Percentiles rank a stretch among this genome's conserved stretches.
These are phyloP conservation scores for Equus przewalskii DNA, from an alignment of 2,113 vertebrate species.

Conservation along the genomic window DNA sequence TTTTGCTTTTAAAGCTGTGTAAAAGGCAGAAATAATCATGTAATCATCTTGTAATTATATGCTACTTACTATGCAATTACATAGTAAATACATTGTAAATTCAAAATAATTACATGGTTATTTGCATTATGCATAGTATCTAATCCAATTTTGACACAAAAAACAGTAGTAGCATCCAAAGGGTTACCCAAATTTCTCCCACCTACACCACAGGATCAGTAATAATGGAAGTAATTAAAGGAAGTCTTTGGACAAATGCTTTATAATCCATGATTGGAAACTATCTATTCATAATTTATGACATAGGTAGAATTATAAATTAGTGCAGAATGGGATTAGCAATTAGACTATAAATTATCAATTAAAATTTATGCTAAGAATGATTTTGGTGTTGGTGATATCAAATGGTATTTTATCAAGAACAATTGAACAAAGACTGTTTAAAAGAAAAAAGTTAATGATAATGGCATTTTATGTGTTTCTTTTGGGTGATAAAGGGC, in stretches of 20 bases:
- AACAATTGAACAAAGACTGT: conserved; percentile 41
- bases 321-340: conserved; percentile 47
- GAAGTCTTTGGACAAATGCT: conserved; percentile 54
- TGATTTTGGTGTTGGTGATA: conserved; percentile 36
- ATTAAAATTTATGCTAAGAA: conserved; percentile 69
- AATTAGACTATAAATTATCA: conserved; percentile 65
- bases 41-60: conserved; percentile 82
- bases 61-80: conserved; percentile 82
- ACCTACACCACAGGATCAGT: conserved; percentile 50
- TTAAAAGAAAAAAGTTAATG: neutral
- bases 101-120: conserved; percentile 77
- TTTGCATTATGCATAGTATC: conserved; percentile 82
- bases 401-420: conserved; percentile 55
- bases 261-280: conserved; percentile 14
- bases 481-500: neutral
- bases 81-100: conserved; percentile 81
- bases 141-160: conserved; percentile 79
- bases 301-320: conserved; percentile 64
- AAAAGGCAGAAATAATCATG: conserved; percentile 81
- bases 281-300: conserved; percentile 49
- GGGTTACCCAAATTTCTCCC: conserved; percentile 66
- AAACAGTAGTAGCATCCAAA: conserved; percentile 77
- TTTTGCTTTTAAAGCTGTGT: conserved; percentile 81
- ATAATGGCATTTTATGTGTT: neutral
- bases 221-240: conserved; percentile 62